Evolutionary conservation across 1,140 invertebrate species (phyloP).

Genomic region (Anadara kagoshimensis): DNA sequence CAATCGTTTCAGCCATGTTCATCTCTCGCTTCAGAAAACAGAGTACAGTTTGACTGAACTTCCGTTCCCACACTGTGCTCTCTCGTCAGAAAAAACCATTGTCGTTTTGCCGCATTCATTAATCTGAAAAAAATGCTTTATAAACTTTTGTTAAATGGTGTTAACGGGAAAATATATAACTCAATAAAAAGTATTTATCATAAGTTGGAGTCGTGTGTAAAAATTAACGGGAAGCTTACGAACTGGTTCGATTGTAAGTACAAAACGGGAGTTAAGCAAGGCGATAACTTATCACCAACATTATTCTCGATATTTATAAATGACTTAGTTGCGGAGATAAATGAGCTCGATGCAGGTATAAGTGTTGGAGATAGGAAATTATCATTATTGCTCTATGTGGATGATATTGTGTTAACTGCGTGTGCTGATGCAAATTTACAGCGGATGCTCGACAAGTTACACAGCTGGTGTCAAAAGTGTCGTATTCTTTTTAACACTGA

Average conservation of each 20-base stretch:
- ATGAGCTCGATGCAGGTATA: constrained; percentile 21
- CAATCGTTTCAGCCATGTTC: no score
- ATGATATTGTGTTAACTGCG: constrained; percentile 39
- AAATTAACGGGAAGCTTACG: constrained; percentile 15
- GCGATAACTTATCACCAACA: constrained; percentile 35
- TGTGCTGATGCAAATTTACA: constrained; percentile 27
- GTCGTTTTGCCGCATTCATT: constrained; percentile 15
- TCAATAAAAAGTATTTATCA: constrained; percentile 24
- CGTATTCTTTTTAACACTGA: constrained; percentile 24
- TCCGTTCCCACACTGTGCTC: no score
- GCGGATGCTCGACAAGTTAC: constrained; percentile 19
- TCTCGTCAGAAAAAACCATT: constrained; percentile 9
- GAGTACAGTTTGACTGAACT: no score
- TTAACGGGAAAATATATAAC: constrained; percentile 29
- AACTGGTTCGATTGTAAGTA: constrained; percentile 27
- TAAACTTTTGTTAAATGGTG: constrained; percentile 17
- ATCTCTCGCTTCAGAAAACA: no score
- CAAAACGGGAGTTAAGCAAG: constrained; percentile 32
- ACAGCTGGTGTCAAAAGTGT: constrained; percentile 32
- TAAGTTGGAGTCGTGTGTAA: neutral
- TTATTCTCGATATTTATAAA: constrained; percentile 40
- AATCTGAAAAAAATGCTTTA: constrained; percentile 25
- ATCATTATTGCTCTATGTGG: constrained; percentile 33
- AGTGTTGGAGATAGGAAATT: constrained; percentile 13
- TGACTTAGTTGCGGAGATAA: constrained; percentile 35